A percentile compares a stretch with the other conserved stretches of the same genome.
phyloP scores from a whole-genome alignment of 2,797 vertebrate species.

The Acanthornis magna region DNA sequence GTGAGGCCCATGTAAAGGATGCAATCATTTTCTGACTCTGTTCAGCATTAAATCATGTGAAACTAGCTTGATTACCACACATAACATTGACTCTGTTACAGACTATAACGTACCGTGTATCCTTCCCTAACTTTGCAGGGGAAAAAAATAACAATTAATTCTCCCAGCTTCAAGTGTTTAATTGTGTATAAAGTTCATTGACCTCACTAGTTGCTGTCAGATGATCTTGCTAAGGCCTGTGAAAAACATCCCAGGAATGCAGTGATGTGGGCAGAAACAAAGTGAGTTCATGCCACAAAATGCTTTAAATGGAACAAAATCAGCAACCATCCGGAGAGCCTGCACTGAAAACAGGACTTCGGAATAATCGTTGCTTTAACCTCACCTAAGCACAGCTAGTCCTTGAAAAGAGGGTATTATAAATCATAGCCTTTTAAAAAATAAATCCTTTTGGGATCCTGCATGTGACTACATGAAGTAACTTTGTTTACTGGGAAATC shows the following conservation, averaged over 20 bases:
- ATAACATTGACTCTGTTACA: constrained; percentile 55
- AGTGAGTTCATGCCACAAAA: constrained; percentile 82
- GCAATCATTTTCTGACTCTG: constrained; percentile 78
- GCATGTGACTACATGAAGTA: constrained; percentile 47
- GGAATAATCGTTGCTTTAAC: constrained; percentile 63
- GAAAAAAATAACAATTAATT: constrained; percentile 67
- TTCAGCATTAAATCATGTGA: constrained; percentile 80
- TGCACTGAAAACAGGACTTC: constrained; percentile 65
- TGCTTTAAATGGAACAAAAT: constrained; percentile 73
- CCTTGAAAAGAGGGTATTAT: constrained; percentile 60
- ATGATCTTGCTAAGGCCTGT: constrained; percentile 89
- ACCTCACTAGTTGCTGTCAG: constrained; percentile 91
- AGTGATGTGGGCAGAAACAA: constrained; percentile 91
- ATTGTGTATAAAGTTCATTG: constrained; percentile 87
- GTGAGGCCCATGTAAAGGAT: constrained; percentile 82
- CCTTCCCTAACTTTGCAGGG: constrained; percentile 48
- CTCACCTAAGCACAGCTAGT: constrained; percentile 67
- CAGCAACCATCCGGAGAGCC: constrained; percentile 69
- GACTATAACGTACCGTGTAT: constrained; percentile 48
- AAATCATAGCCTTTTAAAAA: constrained; percentile 61
- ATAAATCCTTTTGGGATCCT: constrained; percentile 45
- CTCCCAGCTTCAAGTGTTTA: constrained; percentile 72
- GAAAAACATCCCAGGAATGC: constrained; percentile 93
- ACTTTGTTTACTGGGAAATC: constrained; percentile 52
- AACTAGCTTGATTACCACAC: constrained; percentile 69